Evolutionary conservation across 2,888 invertebrate genomes (phyloP), one percentile per base, ranked within the genome.

Genomic region (Microplitis deprimator): DNA sequence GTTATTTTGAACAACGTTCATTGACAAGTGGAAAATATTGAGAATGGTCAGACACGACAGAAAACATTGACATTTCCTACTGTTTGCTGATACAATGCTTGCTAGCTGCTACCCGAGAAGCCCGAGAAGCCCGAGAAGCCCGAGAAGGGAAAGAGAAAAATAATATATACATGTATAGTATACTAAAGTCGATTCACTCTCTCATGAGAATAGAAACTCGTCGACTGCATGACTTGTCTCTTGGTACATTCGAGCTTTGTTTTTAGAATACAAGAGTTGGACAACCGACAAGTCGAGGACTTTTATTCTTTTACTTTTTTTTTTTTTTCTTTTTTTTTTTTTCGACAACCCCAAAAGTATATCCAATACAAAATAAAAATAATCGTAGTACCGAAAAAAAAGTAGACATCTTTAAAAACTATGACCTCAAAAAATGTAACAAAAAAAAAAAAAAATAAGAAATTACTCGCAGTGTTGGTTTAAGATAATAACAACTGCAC

Each of bases 401-500:
- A 4, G 29, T 29, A 29, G 29, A 4, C 29, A 29, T n/a, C 16
- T n/a, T 29, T 29, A 4, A 29, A 29, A 29, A 29, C 29, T 29
- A 29, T 29, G 29, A 29, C 3, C 29, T 29, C 4, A 29, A 29
- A 29, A 29, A 29, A 29, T 29, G 29, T 29, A 38, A 6, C 6
- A 67, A 67, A 67, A 67, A 67, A 67, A 13, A n/a, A 60, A 60
- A 10, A 60, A 59, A 61, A 61, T n/a, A 64, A 76, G 60, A 76
- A 68, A 76, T 13, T 2, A 16, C 3, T n/a, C 6, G 29, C 7
- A 39, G 50, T 64, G 61, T 73, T 73, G 38, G 41, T 62, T 13
- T 62, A 69, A 73, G 64, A 69, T 77, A 77, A 77, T 77, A 68
- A 77, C 69, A 68, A 64, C 64, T 29, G 29, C 29, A 29, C 29